These are phyloP conservation scores for Forbesichthys agassizii DNA, from an alignment of 2,113 vertebrate species.

Conservation along the genomic window DNA sequence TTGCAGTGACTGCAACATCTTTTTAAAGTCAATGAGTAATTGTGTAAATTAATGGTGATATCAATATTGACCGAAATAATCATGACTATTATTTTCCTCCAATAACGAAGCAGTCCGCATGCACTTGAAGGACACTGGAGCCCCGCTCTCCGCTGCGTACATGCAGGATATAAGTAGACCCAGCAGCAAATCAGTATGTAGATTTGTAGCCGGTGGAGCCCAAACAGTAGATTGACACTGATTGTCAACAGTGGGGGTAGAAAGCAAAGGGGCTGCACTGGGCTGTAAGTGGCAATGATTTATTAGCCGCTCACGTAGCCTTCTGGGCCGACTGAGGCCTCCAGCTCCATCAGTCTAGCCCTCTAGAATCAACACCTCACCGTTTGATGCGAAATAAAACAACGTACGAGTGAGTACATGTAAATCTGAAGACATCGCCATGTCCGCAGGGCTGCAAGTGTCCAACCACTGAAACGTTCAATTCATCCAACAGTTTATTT, in stretches of 20 bases:
- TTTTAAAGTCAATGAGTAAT: too few species aligned
- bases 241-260: slow-evolving; percentile 39
- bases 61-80: too few species aligned
- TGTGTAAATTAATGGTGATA: too few species aligned
- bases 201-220: slow-evolving; percentile 30
- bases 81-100: too few species aligned
- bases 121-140: slow-evolving; percentile 43
- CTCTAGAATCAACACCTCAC: neutral
- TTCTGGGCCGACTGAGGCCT: slow-evolving; percentile 13
- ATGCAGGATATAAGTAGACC: neutral
- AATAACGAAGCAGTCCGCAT: slow-evolving; percentile 4
- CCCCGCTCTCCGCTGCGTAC: neutral
- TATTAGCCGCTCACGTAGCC: slow-evolving; percentile 48
- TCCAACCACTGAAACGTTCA: too few species aligned
- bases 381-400: neutral
- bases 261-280: slow-evolving; percentile 12
- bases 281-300: slow-evolving; percentile 36
- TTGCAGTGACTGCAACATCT: neutral
- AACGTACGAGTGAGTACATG: neutral
- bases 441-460: neutral
- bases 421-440: neutral
- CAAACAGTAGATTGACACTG: slow-evolving; percentile 31
- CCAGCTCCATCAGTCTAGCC: slow-evolving; percentile 7
- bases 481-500: too few species aligned
- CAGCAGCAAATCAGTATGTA: slow-evolving; percentile 42